These are phyloP conservation scores for Leptopilina syphax DNA, from an alignment of 2,888 invertebrate species.

Conservation along the genomic window DNA sequence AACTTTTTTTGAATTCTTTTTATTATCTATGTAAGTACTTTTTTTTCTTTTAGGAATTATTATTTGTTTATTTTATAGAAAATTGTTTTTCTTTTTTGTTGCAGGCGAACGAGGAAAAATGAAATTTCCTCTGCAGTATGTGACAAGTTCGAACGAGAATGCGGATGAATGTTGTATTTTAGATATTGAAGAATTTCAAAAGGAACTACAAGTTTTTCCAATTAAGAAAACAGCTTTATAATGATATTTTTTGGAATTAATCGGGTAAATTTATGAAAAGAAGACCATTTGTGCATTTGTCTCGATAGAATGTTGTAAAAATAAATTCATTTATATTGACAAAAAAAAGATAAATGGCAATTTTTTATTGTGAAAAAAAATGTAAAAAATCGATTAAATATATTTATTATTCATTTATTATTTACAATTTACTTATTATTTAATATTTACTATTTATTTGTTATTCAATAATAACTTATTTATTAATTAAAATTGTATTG, in stretches of 20 bases:
- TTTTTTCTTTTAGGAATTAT: not conserved
- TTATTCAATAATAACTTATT: no score
- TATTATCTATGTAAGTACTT: not conserved
- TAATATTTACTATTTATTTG: no score
- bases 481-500: no score
- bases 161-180: slow-evolving; percentile 59
- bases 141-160: slow-evolving; percentile 57
- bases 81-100: slow-evolving; percentile 12
- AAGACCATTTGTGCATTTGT: slow-evolving; percentile 1
- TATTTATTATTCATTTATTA: not conserved
- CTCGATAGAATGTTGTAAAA: not conserved
- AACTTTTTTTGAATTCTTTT: not conserved
- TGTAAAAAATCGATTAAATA: not conserved
- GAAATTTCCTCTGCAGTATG: slow-evolving; percentile 61
- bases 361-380: no score
- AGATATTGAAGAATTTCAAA: slow-evolving; percentile 64
- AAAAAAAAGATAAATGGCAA: not conserved
- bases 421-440: no score
- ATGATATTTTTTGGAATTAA: slow-evolving; percentile 16
- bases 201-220: slow-evolving; percentile 60
- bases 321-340: slow-evolving; percentile 15
- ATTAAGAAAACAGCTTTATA: slow-evolving; percentile 50
- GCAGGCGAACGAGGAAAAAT: slow-evolving; percentile 40
- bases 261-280: not conserved
- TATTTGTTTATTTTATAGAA: slow-evolving; percentile 20